Evolutionary conservation across 1,140 invertebrate genomes (phyloP), one percentile per base, ranked within the genome.

Genomic region (Drosophila littoralis): DNA sequence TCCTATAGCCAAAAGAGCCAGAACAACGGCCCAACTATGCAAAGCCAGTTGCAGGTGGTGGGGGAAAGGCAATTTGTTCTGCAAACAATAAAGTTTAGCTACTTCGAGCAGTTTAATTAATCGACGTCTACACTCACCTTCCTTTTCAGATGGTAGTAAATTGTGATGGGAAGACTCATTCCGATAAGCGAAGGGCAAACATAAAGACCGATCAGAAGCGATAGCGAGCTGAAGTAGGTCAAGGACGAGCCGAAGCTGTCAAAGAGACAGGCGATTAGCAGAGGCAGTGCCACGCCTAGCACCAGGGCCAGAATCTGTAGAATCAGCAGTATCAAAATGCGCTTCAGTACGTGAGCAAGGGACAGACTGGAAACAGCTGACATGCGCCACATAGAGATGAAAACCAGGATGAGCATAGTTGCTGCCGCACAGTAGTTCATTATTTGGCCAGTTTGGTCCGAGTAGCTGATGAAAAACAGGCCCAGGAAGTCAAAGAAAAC

Each of bases 401-500:
- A 94, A 17, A 92, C 61, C 78, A 93, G 92, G 58, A 77, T 5
- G 0, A 88, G 13, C 6, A 66, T 36, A 12, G 93, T 79, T 52
- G 92, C 92, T 74, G 95, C 93, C 79, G 94, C 92, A 52, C 86
- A 70, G 54, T 94, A 76, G 86, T 95, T 95, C 9, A 95, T 91
- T 76, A 93, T 83, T 68, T 93, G 92, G 0, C 93, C 94, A 7
- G 93, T 80, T 28, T 93, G 85, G 74, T 94, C 94, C 7, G 94
- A 93, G 93, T 95, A 95, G 73, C 93, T 89, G 35, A 96, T 86
- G 36, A 97, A 94, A 79, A 96, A 96, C 13, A 94, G 92, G 8
- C 96, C 96, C 15, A 97, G 84, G 75, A 97, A 94, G 91, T 97
- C 97, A 92, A 97, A 97, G 90, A 96, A 97, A 0, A 97, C 94